Evolutionary conservation across 2,888 invertebrate species (phyloP), one percentile per base, ranked within the genome.

Genomic region (Drosophila recens): DNA sequence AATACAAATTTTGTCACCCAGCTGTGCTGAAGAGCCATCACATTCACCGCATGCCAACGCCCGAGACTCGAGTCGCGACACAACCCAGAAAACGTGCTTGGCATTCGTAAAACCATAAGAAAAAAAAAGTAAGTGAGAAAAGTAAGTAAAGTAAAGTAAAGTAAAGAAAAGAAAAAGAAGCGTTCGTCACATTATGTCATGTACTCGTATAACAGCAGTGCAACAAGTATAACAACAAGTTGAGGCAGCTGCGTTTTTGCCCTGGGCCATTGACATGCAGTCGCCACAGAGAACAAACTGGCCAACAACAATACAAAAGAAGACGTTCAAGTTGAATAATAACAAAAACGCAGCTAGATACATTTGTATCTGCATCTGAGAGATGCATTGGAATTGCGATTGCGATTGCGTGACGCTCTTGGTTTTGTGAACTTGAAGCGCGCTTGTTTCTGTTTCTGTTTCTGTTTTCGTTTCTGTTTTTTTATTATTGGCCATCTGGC

Each of bases 71-170:
- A 49, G 65, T 23, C 23, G 23, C 3, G 23, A 27, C 27, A 27
- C 64, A 76, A 75, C 78, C 81, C 80, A 82, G 48, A 81, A 82
- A 80, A 83, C 82, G 85, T 83, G 85, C 71, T 42, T 72, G 51
- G 85, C 80, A 82, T 77, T 61, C 73, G 53, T 15, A 64, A 73
- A 57, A 38, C 40, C 56, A 34, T n/a, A 20, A n/a, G n/a, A n/a
- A 30, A 36, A 45, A 20, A 30, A 30, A 27, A 27, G 27, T 27
- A 27, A 27, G 27, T 27, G 27, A 27, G 27, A 27, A 56, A 45
- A 34, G 15, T n/a, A 23, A n/a, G 54, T 23, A 23, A 23, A 23
- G n/a, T n/a, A n/a, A n/a, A n/a, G n/a, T n/a, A 56, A 45, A 34
- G 15, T n/a, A 56, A 45, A 34, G 15, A 10, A 62, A 9, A 67